phyloP scores from a whole-genome alignment of 1,140 invertebrate species.

The Drosophila kepulauana region DNA sequence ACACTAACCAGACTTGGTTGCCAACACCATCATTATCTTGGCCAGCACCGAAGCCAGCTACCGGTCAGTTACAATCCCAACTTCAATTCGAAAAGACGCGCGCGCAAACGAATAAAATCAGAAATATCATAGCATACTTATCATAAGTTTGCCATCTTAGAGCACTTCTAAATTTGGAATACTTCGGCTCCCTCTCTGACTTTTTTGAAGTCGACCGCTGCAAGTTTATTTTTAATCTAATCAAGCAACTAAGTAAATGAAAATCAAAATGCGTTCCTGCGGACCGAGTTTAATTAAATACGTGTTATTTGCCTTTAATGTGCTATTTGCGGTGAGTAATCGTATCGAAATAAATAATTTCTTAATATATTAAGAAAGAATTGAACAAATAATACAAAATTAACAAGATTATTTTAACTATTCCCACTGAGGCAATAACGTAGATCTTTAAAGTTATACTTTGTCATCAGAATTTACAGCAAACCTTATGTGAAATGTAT shows the following conservation, averaged over 20 bases:
- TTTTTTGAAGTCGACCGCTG: neutral
- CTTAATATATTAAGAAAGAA: neutral
- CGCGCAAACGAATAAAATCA: slow-evolving; percentile 20
- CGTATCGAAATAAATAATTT: neutral
- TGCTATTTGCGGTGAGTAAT: slow-evolving; percentile 90
- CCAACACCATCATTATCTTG: slow-evolving; percentile 50
- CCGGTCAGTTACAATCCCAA: slow-evolving; percentile 55
- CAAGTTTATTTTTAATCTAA: slow-evolving; percentile 13
- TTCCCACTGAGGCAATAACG: too few species aligned
- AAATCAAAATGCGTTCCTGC: slow-evolving; percentile 86
- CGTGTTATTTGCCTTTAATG: slow-evolving; percentile 90
- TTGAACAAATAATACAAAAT: neutral
- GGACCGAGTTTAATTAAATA: slow-evolving; percentile 90
- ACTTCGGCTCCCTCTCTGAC: neutral
- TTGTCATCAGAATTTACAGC: too few species aligned
- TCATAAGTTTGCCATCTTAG: neutral
- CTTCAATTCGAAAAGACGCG: slow-evolving; percentile 48
- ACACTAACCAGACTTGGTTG: slow-evolving; percentile 50
- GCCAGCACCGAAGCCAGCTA: slow-evolving; percentile 18
- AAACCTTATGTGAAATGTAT: too few species aligned
- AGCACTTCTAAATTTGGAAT: slow-evolving; percentile 30
- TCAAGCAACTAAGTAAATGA: slow-evolving; percentile 43
- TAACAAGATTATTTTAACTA: too few species aligned
- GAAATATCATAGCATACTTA: slow-evolving; percentile 15
- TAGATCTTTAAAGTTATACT: too few species aligned